Base-by-base conservation (phyloP, 2,888 invertebrate genomes). In the Callimorpha dominula region DNA sequence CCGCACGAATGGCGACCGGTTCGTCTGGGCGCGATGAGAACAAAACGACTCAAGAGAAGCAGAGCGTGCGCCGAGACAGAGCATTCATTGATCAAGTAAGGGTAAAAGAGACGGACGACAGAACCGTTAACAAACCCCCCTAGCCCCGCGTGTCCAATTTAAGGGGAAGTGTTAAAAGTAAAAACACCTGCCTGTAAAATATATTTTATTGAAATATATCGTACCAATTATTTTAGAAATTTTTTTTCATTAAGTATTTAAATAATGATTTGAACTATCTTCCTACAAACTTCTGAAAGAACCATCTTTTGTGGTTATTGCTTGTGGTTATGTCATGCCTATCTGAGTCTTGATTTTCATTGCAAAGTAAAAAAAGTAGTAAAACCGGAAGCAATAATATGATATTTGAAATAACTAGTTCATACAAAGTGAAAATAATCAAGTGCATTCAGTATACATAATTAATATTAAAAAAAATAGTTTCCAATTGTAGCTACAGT, bases 101-200 rank as follows among this genome's bases (percentile, higher is more conserved):
- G 49, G 84, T 46, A 83, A 90, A 67, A 81, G 85, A 84, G 91
- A 92, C 71, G 76, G 73, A 71, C 75, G 50, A 76, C 68, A 86
- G 79, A 87, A 91, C 93, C 91, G 90, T 91, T 92, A 86, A 84
- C 86, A 82, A 86, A 79, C 83, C 86, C 87, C 87, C 88, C 84
- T 76, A 84, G 72, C 82, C 82, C 87, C 89, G 84, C 88, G 80
- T 86, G 87, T 86, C 81, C 88, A 90, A 87, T 87, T 89, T 89
- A 88, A 86, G 85, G 90, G 91, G 89, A 90, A 90, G 85, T 87
- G 75, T 83, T 63, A 86, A 31, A 88, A 73, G 60, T 65, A 64
- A 75, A 77, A 79, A 89, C 91, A 90, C 90, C 91, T 91, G 91
- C 87, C 66, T 87, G 54, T 82, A 80, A 78, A 84, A 82, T 80